phyloP scores from a whole-genome alignment of 1,140 invertebrate genomes.

The Batillaria attramentaria region DNA sequence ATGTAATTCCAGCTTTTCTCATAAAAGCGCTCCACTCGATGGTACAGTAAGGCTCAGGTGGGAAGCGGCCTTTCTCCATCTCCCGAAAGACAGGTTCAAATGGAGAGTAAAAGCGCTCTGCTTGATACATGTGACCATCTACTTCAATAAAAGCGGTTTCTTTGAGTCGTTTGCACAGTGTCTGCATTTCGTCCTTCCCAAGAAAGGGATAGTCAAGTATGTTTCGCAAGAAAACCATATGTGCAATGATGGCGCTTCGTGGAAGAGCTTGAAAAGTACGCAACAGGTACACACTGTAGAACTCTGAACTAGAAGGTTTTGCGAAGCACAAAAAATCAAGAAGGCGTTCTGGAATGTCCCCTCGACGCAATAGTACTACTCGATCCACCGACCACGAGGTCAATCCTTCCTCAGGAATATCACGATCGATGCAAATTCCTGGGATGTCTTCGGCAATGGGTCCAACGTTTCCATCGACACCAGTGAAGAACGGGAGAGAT shows the following conservation, averaged over 20 bases:
- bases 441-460: not conserved
- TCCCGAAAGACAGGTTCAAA: not conserved
- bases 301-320: not conserved
- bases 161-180: not conserved
- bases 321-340: not conserved
- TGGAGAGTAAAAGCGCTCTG: constrained; percentile 15
- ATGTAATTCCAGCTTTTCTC: constrained; percentile 7
- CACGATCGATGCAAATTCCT: not conserved
- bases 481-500: constrained; percentile 15
- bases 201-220: not conserved
- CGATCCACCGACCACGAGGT: not conserved
- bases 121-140: not conserved
- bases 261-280: constrained; percentile 10
- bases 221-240: constrained; percentile 18
- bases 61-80: not conserved
- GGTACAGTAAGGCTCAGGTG: constrained; percentile 1
- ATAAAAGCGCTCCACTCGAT: not conserved
- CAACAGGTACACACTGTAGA: not conserved
- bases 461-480: not conserved
- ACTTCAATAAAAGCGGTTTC: constrained; percentile 11
- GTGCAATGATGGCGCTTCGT: not conserved
- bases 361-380: not conserved
- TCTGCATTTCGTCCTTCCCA: too few relatives aligned
- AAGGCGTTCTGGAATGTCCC: not conserved
- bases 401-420: constrained; percentile 1